Evolutionary conservation across 2,113 vertebrate genomes (phyloP).

Genomic region (Nothocercus julius): DNA sequence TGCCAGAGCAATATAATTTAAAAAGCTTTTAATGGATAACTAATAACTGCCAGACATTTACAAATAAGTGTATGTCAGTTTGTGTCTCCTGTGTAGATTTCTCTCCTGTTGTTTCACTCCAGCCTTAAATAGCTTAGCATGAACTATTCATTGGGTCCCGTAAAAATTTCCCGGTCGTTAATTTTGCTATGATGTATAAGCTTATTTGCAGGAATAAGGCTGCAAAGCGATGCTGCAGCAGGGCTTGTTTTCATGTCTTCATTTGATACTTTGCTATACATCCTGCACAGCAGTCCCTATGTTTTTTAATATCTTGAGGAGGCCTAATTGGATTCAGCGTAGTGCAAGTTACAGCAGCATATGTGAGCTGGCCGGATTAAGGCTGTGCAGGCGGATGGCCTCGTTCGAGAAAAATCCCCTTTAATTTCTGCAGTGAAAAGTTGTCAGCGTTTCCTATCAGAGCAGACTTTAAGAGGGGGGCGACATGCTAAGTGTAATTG

Average conservation of each 20-base stretch:
- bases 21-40: background rate
- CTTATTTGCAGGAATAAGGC: background rate
- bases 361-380: constrained; percentile 59
- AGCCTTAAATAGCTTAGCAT: background rate
- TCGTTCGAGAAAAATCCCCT: constrained; percentile 52
- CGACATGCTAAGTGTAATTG: background rate
- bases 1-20: background rate
- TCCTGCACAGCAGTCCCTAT: background rate
- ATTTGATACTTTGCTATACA: background rate
- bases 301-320: constrained; percentile 28
- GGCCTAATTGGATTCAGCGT: constrained; percentile 53
- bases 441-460: constrained; percentile 33
- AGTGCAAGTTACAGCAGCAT: constrained; percentile 61
- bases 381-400: constrained; percentile 28
- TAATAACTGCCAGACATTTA: background rate
- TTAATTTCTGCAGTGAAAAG: constrained; percentile 60
- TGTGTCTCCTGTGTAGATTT: background rate
- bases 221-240: background rate
- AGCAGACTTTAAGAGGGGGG: constrained; percentile 30
- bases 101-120: background rate
- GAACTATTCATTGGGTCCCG: background rate
- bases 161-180: background rate
- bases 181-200: background rate
- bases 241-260: background rate
- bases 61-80: background rate